These are phyloP conservation scores for Zaprionus tsacasi DNA, from an alignment of 1,140 invertebrate species.

Conservation along the genomic window DNA sequence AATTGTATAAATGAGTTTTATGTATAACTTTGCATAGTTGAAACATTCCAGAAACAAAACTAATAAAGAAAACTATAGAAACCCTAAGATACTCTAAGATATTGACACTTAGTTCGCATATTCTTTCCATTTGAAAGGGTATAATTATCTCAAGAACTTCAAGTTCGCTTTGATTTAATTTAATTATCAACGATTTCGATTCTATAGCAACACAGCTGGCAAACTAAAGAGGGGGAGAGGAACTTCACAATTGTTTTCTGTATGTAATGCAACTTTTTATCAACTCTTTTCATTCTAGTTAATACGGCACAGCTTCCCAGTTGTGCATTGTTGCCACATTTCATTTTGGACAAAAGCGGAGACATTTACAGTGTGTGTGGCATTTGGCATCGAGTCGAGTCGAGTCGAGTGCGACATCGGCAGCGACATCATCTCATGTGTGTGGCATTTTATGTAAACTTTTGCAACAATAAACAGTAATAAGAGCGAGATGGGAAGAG, in stretches of 20 bases:
- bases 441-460: slow-evolving; percentile 47
- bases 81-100: too few relatives aligned
- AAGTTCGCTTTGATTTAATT: not conserved
- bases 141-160: not conserved
- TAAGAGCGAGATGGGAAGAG: not conserved
- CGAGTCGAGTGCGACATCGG: not conserved
- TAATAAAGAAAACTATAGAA: too few relatives aligned
- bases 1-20: not conserved
- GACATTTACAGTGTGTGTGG: slow-evolving; percentile 17
- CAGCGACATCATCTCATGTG: slow-evolving; percentile 6
- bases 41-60: not conserved
- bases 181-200: not conserved
- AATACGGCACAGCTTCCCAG: not conserved
- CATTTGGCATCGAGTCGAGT: slow-evolving; percentile 23
- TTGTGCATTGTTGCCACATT: slow-evolving; percentile 34
- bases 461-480: slow-evolving; percentile 40
- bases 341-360: slow-evolving; percentile 13
- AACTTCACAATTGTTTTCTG: not conserved
- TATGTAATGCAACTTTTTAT: not conserved
- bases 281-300: not conserved
- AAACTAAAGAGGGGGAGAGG: too few relatives aligned
- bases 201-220: not conserved
- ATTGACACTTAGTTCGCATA: too few relatives aligned
- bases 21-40: not conserved
- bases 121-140: too few relatives aligned